Percentiles rank a stretch among this genome's conserved stretches.
Evolutionary conservation across 2,797 vertebrate genomes (phyloP).

Genomic region (Sebastolobus altivelis): DNA sequence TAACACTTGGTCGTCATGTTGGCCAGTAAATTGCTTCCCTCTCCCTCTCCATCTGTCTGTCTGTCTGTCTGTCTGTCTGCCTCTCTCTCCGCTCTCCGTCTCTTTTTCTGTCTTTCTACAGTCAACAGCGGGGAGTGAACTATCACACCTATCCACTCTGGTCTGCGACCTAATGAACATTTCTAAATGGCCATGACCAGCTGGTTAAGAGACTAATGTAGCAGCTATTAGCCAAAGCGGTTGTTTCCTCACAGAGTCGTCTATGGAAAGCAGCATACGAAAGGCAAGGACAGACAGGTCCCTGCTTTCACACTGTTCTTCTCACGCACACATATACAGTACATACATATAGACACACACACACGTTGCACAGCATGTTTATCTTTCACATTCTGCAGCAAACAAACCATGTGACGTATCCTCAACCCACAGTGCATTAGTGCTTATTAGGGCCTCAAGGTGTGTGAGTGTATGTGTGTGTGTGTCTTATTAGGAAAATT

Average conservation of each 20-base stretch:
- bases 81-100: background rate
- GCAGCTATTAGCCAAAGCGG: conserved; percentile 85
- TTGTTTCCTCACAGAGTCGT: conserved; percentile 83
- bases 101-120: conserved; percentile 50
- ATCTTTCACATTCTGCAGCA: conserved; percentile 86
- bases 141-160: conserved; percentile 82
- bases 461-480: conserved; percentile 63
- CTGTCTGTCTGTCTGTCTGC: background rate
- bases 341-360: conserved; percentile 31
- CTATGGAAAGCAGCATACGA: conserved; percentile 65
- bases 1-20: conserved; percentile 81
- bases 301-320: conserved; percentile 27
- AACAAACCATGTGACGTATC: conserved; percentile 85
- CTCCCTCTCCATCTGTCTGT: conserved; percentile 35
- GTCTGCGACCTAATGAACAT: conserved; percentile 85
- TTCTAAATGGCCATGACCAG: conserved; percentile 88
- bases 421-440: conserved; percentile 82
- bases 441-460: conserved; percentile 84
- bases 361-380: conserved; percentile 74
- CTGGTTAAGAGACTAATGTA: conserved; percentile 88
- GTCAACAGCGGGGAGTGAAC: conserved; percentile 77
- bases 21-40: conserved; percentile 73
- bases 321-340: conserved; percentile 23
- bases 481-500: conserved; percentile 85
- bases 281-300: conserved; percentile 65